Percentiles rank a stretch among this genome's conserved stretches.
These are phyloP conservation scores for Sarcophilus harrisii DNA, from an alignment of 2,797 vertebrate species.

Conservation along the genomic window DNA sequence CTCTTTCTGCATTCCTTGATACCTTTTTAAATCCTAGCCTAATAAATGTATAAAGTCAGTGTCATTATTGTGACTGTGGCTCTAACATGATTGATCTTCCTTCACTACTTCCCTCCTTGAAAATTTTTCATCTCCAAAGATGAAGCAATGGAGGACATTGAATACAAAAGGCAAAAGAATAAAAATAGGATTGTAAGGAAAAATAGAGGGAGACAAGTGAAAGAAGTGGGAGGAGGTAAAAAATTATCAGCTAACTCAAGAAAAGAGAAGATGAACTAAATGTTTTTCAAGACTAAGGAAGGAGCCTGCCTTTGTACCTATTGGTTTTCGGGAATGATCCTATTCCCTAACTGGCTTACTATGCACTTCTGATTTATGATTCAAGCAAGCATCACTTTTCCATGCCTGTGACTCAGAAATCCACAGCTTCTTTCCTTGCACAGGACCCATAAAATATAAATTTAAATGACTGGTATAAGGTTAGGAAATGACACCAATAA, in stretches of 20 bases:
- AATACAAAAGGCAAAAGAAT: background rate
- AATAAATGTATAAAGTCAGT: background rate
- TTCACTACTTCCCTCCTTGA: background rate
- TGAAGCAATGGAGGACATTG: background rate
- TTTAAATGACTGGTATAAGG: background rate
- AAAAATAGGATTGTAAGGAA: background rate
- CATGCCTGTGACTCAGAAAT: background rate
- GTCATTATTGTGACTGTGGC: background rate
- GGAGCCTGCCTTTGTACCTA: background rate
- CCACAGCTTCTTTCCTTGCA: constrained; percentile 5
- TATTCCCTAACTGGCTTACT: background rate
- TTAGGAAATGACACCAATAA: constrained; percentile 9
- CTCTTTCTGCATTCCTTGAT: background rate
- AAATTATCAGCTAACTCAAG: background rate
- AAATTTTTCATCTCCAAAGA: background rate
- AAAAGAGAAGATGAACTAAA: background rate
- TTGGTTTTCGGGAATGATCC: background rate
- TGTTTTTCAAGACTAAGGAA: background rate
- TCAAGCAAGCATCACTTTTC: background rate
- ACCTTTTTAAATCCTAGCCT: background rate
- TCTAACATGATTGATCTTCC: background rate
- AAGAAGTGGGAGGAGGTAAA: background rate
- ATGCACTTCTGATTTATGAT: background rate
- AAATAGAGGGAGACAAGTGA: background rate
- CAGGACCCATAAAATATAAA: background rate